Evolutionary conservation across 2,888 invertebrate species (phyloP).

Genomic region (Marasmarcha lunaedactyla): DNA sequence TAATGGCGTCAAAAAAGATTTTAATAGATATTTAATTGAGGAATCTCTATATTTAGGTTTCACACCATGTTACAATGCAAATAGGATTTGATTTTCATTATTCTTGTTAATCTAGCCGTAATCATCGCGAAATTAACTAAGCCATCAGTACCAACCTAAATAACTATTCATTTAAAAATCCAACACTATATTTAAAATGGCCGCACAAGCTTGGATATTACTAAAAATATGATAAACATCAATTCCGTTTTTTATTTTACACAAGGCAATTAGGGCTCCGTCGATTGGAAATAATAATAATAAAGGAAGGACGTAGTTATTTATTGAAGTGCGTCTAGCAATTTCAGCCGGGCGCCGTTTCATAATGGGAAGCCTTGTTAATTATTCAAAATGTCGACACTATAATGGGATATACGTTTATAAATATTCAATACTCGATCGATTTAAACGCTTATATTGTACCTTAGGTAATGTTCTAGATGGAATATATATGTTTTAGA

Average conservation of each 20-base stretch:
- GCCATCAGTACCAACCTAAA: too few relatives aligned
- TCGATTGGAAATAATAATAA: constrained; percentile 26
- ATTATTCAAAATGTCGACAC: constrained; percentile 61
- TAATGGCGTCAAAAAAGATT: too few relatives aligned
- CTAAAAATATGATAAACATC: too few relatives aligned
- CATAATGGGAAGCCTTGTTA: constrained; percentile 34
- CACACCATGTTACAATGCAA: too few relatives aligned
- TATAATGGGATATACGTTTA: constrained; percentile 47
- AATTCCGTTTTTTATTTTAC: neutral
- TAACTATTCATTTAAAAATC: too few relatives aligned
- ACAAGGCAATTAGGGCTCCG: constrained; percentile 19
- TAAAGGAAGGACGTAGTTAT: constrained; percentile 32
- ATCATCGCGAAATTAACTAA: too few relatives aligned
- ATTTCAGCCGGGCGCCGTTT: constrained; percentile 25
- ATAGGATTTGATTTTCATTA: too few relatives aligned
- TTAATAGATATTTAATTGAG: constrained; percentile 40
- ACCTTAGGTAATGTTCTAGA: neutral
- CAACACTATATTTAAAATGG: too few relatives aligned
- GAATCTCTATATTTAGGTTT: too few relatives aligned
- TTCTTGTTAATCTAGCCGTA: too few relatives aligned
- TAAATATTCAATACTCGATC: constrained; percentile 52
- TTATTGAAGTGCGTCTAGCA: constrained; percentile 32
- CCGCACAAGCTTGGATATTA: too few relatives aligned
- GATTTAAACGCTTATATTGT: constrained; percentile 3
- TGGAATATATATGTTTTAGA: too few relatives aligned